Conservation (phyloP, 1,140 invertebrate genomes). For the Goniozus legneri region DNA sequence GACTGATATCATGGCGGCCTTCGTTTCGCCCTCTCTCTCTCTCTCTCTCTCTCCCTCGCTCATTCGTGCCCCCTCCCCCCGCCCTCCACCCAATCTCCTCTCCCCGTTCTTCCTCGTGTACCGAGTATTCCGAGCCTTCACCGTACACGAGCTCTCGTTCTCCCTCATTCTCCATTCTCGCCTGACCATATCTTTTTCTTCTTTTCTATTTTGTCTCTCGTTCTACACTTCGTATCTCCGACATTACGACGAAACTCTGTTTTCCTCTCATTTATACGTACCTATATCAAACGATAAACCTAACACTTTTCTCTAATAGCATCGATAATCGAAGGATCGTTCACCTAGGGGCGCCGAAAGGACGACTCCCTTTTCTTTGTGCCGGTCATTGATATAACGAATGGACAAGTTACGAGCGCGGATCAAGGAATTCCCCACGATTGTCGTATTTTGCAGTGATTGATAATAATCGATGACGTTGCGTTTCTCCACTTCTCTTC, state of each 20-base stretch:
- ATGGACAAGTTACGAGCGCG: too few species aligned
- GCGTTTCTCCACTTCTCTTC: too few species aligned
- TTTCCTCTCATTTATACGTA: too few species aligned
- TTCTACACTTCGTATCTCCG: constrained; percentile 17
- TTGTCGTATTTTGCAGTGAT: too few species aligned
- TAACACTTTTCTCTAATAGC: constrained; percentile 19
- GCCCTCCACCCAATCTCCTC: constrained; percentile 13
- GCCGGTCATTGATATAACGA: constrained; percentile 19
- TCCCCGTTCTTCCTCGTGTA: constrained; percentile 13
- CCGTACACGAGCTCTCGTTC: constrained; percentile 22
- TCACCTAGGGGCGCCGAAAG: too few species aligned
- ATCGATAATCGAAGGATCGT: constrained; percentile 26
- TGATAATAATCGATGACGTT: too few species aligned
- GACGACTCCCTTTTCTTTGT: not conserved
- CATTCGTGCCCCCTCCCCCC: constrained; percentile 22
- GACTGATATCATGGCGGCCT: constrained; percentile 56
- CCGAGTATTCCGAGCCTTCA: constrained; percentile 16
- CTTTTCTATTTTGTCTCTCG: constrained; percentile 6
- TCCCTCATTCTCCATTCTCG: constrained; percentile 5
- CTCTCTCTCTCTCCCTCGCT: constrained; percentile 17
- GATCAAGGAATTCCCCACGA: constrained; percentile 7
- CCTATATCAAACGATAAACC: constrained; percentile 19
- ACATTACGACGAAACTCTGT: constrained; percentile 16
- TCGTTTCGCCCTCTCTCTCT: constrained; percentile 41
- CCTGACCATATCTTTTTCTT: constrained; percentile 9